phyloP scores from a whole-genome alignment of 2,888 invertebrate species.

The Drosophila histrio region DNA sequence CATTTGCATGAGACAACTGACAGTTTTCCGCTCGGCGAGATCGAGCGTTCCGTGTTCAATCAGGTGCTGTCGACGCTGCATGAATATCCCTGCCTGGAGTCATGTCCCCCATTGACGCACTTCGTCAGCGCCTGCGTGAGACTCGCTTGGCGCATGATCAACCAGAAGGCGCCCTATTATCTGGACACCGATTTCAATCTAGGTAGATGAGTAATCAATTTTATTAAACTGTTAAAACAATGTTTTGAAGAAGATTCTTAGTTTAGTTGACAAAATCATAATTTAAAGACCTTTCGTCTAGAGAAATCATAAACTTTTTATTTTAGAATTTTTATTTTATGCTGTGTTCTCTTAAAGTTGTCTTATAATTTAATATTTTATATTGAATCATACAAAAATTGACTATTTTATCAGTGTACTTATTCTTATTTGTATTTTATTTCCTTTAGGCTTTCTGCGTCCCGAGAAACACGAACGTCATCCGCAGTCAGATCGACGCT shows the following conservation, averaged over 20 bases:
- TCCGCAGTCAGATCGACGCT: conserved; percentile 90
- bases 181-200: conserved; percentile 89
- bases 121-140: conserved; percentile 93
- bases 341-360: too few species aligned
- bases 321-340: too few species aligned
- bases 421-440: background rate
- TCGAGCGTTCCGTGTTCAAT: conserved; percentile 88
- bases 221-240: too few species aligned
- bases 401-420: background rate
- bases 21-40: conserved; percentile 88
- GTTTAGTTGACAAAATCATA: too few species aligned
- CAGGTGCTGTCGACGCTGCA: conserved; percentile 94
- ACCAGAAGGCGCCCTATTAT: conserved; percentile 88
- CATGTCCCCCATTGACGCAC: conserved; percentile 90
- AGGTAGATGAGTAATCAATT: conserved; percentile 85
- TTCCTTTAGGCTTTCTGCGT: conserved; percentile 86
- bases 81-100: conserved; percentile 95
- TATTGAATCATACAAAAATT: background rate
- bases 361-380: background rate
- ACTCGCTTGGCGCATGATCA: conserved; percentile 94
- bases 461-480: conserved; percentile 92
- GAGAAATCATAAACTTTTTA: too few species aligned
- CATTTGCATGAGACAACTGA: conserved; percentile 89
- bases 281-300: too few species aligned
- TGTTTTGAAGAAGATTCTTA: too few species aligned